phyloP scores from a whole-genome alignment of 2,113 vertebrate genomes.

The Mungos mungo region DNA sequence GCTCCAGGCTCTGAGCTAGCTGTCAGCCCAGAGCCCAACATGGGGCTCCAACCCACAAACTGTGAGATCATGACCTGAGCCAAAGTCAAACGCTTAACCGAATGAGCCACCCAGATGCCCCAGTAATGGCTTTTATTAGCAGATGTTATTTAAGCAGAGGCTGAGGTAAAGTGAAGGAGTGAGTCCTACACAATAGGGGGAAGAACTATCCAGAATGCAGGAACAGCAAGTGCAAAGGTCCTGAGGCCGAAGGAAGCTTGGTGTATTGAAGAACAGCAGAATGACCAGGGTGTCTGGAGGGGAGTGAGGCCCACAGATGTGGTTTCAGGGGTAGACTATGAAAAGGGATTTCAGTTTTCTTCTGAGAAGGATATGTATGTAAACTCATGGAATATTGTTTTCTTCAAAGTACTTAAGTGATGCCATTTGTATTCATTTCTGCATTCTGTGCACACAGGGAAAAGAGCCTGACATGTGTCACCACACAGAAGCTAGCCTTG shows the following conservation, averaged over 20 bases:
- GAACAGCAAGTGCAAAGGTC: background rate
- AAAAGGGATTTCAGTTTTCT: accelerated
- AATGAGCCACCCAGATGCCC: no score
- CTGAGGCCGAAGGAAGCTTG: background rate
- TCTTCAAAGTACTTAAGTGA: background rate
- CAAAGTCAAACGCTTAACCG: no score
- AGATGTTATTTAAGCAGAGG: background rate
- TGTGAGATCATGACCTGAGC: no score
- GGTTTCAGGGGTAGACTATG: accelerated
- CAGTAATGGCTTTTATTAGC: background rate
- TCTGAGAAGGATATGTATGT: background rate
- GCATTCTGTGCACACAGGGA: background rate
- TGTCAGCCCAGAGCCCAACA: no score
- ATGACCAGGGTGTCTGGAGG: background rate
- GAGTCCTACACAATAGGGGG: background rate
- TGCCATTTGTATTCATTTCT: background rate
- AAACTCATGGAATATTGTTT: background rate
- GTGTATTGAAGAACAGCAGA: background rate
- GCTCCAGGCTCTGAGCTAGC: no score
- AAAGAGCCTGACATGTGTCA: background rate
- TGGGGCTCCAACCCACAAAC: no score
- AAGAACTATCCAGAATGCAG: background rate
- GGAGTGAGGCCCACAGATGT: background rate
- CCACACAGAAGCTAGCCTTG: background rate
- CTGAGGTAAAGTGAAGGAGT: background rate